A percentile compares a stretch with the other conserved stretches of the same genome.
phyloP scores from a whole-genome alignment of 2,888 invertebrate species.

The Leucophenga maculata region DNA sequence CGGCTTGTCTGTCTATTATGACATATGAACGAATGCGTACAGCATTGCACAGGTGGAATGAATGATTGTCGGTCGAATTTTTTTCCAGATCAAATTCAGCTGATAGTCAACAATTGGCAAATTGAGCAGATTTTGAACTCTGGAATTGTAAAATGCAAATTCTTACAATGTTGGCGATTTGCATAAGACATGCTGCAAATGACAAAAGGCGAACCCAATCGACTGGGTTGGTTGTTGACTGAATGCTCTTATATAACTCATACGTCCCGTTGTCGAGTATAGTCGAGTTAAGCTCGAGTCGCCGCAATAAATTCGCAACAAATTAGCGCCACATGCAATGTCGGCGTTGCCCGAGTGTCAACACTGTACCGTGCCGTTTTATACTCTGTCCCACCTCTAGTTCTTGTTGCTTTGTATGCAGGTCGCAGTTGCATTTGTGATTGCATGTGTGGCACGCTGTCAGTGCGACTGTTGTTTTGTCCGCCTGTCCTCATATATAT shows the following conservation, averaged over 20 bases:
- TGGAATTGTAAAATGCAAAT: conserved; percentile 59
- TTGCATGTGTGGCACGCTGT: conserved; percentile 42
- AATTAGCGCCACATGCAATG: conserved; percentile 62
- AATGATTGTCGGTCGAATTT: conserved; percentile 5
- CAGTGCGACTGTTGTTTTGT: not conserved
- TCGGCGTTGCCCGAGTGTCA: conserved; percentile 56
- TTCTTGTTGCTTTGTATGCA: conserved; percentile 26
- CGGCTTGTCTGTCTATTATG: conserved; percentile 17
- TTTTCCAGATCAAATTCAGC: conserved; percentile 47
- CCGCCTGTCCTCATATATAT: no score
- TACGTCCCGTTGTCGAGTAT: conserved; percentile 44
- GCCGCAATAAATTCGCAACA: conserved; percentile 60
- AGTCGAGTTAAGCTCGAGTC: conserved; percentile 24
- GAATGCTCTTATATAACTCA: conserved; percentile 52
- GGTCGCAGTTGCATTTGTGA: conserved; percentile 36
- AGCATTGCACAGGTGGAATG: conserved; percentile 13
- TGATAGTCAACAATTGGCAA: conserved; percentile 58
- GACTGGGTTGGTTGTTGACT: no score
- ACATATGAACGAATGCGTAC: conserved; percentile 3
- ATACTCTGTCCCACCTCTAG: not conserved
- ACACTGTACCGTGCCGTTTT: conserved; percentile 42
- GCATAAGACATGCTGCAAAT: conserved; percentile 37
- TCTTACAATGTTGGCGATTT: conserved; percentile 51
- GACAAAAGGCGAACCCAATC: conserved; percentile 38
- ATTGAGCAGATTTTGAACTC: conserved; percentile 42